Evolutionary conservation across 2,888 invertebrate species (phyloP).

Genomic region (Dermolepida albohirtum): DNA sequence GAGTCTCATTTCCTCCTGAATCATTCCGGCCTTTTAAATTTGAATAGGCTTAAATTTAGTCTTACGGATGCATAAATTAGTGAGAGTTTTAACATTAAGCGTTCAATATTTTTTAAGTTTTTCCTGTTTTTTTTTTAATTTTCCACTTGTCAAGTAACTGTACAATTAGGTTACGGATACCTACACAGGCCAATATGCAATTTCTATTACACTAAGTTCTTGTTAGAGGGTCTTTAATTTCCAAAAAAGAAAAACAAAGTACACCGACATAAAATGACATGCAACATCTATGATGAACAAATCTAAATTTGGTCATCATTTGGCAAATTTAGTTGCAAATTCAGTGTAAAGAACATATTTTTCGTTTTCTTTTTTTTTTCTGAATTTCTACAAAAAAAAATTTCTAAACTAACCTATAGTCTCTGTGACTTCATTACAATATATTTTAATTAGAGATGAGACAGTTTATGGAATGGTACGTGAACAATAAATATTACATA

Average conservation of each 20-base stretch:
- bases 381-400: conserved; percentile 3
- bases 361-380: conserved; percentile 4
- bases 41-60: too few relatives aligned
- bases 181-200: conserved; percentile 51
- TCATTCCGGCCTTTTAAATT: too few relatives aligned
- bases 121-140: too few relatives aligned
- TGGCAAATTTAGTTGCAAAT: conserved; percentile 7
- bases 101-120: too few relatives aligned
- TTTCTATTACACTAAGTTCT: conserved; percentile 39
- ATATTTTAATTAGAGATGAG: conserved; percentile 19
- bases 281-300: conserved; percentile 40
- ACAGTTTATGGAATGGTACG: conserved; percentile 4
- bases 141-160: neutral
- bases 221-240: conserved; percentile 1
- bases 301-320: conserved; percentile 39
- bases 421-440: conserved; percentile 66
- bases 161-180: conserved; percentile 37
- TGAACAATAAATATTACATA: neutral
- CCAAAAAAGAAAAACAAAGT: conserved; percentile 29
- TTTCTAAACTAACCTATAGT: conserved; percentile 51
- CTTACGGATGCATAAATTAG: too few relatives aligned
- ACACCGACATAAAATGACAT: conserved; percentile 30
- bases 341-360: conserved; percentile 1
- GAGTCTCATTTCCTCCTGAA: too few relatives aligned
- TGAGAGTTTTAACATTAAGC: too few relatives aligned